Evolutionary conservation across 1,140 invertebrate species (phyloP).

Genomic region (Heliconius congener): DNA sequence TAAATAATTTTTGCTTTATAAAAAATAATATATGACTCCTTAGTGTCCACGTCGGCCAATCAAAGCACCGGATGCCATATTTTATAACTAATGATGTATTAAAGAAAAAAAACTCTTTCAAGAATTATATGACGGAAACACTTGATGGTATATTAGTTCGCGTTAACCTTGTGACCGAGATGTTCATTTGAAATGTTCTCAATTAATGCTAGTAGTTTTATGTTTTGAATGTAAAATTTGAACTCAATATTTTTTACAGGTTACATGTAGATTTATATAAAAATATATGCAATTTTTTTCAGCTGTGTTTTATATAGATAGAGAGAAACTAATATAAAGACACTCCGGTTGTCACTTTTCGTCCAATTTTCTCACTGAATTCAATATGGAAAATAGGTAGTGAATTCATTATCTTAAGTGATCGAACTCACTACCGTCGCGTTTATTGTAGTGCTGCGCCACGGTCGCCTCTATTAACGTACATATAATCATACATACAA

Average conservation of each 20-base stretch:
- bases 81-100: constrained; percentile 42
- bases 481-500: too few relatives aligned
- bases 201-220: constrained; percentile 12
- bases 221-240: background rate
- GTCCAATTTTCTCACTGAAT: too few relatives aligned
- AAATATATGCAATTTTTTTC: background rate
- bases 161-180: constrained; percentile 43
- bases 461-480: too few relatives aligned
- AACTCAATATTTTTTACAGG: background rate
- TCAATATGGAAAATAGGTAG: too few relatives aligned
- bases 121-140: constrained; percentile 40
- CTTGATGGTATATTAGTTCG: constrained; percentile 34
- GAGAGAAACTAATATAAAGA: too few relatives aligned
- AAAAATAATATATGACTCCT: constrained; percentile 25
- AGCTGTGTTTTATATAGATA: too few relatives aligned
- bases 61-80: constrained; percentile 43
- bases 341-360: too few relatives aligned
- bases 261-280: background rate
- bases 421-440: too few relatives aligned
- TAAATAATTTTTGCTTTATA: constrained; percentile 28
- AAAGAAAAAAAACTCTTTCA: constrained; percentile 28
- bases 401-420: too few relatives aligned
- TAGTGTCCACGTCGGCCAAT: constrained; percentile 24
- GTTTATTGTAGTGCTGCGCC: too few relatives aligned
- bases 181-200: constrained; percentile 21